Percentiles rank a stretch among this genome's conserved stretches.
phyloP scores from a whole-genome alignment of 2,797 vertebrate species.

The Varecia variegata region DNA sequence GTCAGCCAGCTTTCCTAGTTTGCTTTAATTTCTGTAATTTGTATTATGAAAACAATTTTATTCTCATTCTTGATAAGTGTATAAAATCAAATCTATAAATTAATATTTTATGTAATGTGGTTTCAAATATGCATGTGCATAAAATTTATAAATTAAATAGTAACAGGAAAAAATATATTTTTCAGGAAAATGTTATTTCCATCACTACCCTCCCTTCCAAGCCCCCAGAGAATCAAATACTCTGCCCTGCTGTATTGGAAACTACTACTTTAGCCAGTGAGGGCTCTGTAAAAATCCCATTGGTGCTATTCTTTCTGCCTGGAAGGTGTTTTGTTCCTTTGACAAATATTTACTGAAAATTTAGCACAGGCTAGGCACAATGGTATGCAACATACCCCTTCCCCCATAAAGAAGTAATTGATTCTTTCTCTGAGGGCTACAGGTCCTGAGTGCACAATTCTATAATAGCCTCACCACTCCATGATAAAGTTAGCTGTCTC shows the following conservation, averaged over 20 bases:
- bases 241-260: neutral
- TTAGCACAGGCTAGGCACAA: neutral
- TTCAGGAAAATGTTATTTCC: neutral
- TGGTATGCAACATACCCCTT: neutral
- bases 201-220: neutral
- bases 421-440: neutral
- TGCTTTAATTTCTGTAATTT: constrained; percentile 39
- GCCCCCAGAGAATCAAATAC: neutral
- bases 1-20: neutral
- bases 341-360: neutral
- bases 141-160: constrained; percentile 25
- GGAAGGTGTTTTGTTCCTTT: constrained; percentile 9
- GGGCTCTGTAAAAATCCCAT: neutral
- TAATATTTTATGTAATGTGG: constrained; percentile 32
- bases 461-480: neutral
- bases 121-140: constrained; percentile 28
- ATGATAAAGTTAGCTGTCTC: neutral
- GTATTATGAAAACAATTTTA: constrained; percentile 33
- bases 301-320: neutral
- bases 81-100: constrained; percentile 17
- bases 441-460: neutral
- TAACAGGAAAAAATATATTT: neutral
- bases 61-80: neutral
- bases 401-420: neutral
- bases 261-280: neutral